phyloP scores from a whole-genome alignment of 2,797 vertebrate species.

The Rhinogobio ventralis region DNA sequence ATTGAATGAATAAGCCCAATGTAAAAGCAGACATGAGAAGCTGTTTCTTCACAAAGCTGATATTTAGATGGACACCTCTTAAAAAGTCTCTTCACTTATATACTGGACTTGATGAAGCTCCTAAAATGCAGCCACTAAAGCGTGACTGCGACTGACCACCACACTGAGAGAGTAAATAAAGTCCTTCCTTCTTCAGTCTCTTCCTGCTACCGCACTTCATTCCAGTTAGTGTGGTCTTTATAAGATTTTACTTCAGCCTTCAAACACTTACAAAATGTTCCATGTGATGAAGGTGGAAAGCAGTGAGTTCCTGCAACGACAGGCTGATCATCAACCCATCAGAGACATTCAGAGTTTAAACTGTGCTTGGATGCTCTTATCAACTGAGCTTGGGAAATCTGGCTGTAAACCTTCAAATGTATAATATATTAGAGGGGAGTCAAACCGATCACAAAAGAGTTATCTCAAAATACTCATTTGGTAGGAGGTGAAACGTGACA shows the following conservation, averaged over 20 bases:
- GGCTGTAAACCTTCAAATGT: conserved; percentile 8
- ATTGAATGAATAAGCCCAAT: conserved; percentile 46
- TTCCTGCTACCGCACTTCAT: conserved; percentile 45
- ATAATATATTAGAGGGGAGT: neutral
- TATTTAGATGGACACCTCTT: conserved; percentile 1
- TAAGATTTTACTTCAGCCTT: conserved; percentile 23
- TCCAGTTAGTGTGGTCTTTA: conserved; percentile 13
- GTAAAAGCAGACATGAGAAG: conserved; percentile 56
- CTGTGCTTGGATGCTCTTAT: conserved; percentile 29
- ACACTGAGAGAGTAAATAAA: conserved; percentile 33
- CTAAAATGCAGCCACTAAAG: conserved; percentile 39
- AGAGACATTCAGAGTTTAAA: conserved; percentile 42
- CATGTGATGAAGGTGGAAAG: conserved; percentile 18
- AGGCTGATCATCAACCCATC: conserved; percentile 39
- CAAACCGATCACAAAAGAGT: conserved; percentile 4
- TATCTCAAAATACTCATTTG: neutral
- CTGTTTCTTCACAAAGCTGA: conserved; percentile 31
- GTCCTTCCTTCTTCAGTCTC: conserved; percentile 15
- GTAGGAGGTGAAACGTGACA: neutral
- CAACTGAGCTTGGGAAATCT: conserved; percentile 6
- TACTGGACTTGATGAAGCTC: conserved; percentile 41
- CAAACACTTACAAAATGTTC: conserved; percentile 2
- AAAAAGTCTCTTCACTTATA: conserved; percentile 6
- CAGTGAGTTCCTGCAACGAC: conserved; percentile 45
- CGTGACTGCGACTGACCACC: conserved; percentile 39